Base-by-base conservation (phyloP, 2,797 vertebrate genomes). In the Trichosurus vulpecula region DNA sequence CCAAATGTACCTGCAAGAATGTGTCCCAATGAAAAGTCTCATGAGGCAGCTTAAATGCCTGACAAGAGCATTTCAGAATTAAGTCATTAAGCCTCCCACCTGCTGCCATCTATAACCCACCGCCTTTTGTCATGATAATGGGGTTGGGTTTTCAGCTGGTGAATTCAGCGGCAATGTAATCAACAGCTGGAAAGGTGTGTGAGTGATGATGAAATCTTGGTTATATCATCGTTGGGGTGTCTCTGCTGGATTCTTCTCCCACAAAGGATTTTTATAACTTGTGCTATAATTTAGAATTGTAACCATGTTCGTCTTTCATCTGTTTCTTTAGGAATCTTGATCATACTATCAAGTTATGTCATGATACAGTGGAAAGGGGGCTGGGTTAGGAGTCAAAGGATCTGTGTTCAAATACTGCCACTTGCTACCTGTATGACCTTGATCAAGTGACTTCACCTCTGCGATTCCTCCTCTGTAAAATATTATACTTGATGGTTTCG, bases 101-200 rank as follows among this genome's bases (percentile, higher is more conserved):
- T 98, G 97, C 98, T 98, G 98, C 97, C 97, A 98, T 81, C 93
- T 95, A 51, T 96, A 97, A 96, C 97, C 92, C 97, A 90, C 95
- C 93, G 93, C 55, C 96, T 98, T 98, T 98, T 98, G 47, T 98
- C 90, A 98, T 98, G 98, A 92, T 98, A 98, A 98, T 97, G 54
- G 94, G 91, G 95, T 94, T 96, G 96, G 94, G 97, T 94, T 98
- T 97, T 97, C 96, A 96, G 94, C 97, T 90, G 89, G 96, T 97
- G 74, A 12, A 95, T 96, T 94, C 92, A 95, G 92, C 92, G 94
- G 61, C 93, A 74, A 53, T 1, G 66, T 95, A 95, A 95, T 96
- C 97, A 97, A 95, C 96, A 96, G 94, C 94, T 93, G 97, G 96
- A 94, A 92, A 93, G 89, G 93, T 89, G 74, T 90, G 27, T 9